phyloP scores from a whole-genome alignment of 2,797 vertebrate species.

The Argentina silus region DNA sequence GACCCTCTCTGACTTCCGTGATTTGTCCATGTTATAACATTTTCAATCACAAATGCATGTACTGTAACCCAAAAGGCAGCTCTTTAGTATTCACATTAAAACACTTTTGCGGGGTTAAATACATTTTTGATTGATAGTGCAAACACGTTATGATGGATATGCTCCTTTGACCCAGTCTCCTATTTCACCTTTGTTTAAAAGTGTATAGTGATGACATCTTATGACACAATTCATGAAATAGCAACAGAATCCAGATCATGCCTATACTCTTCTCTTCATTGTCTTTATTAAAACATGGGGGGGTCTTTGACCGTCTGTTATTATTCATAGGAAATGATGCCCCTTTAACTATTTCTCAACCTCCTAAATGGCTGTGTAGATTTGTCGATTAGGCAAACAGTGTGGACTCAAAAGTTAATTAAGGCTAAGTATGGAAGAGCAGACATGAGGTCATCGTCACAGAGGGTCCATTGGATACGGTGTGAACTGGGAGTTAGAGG shows the following conservation, averaged over 20 bases:
- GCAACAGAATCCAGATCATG: no score
- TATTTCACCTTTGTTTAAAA: no score
- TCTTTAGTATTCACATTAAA: background rate
- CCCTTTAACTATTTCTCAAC: background rate
- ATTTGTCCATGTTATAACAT: background rate
- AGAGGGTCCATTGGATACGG: constrained; percentile 19
- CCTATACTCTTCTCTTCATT: no score
- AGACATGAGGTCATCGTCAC: constrained; percentile 8
- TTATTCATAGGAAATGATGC: constrained; percentile 21
- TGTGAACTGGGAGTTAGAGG: background rate
- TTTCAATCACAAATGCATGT: background rate
- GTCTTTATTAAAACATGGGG: background rate
- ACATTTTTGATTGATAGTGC: background rate
- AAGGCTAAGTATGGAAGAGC: constrained; percentile 14
- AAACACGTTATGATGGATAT: background rate
- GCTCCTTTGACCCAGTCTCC: no score
- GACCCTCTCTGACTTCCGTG: background rate
- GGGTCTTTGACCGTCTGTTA: constrained; percentile 3
- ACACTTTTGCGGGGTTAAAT: no score
- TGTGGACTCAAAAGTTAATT: constrained; percentile 33
- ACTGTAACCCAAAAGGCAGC: background rate
- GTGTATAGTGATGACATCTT: no score
- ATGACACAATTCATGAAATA: no score
- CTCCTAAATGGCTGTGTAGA: constrained; percentile 26
- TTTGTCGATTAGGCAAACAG: constrained; percentile 23